Percentiles rank a stretch among this genome's conserved stretches.
These are phyloP conservation scores for Cuniculus paca DNA, from an alignment of 2,797 vertebrate species.

Conservation along the genomic window DNA sequence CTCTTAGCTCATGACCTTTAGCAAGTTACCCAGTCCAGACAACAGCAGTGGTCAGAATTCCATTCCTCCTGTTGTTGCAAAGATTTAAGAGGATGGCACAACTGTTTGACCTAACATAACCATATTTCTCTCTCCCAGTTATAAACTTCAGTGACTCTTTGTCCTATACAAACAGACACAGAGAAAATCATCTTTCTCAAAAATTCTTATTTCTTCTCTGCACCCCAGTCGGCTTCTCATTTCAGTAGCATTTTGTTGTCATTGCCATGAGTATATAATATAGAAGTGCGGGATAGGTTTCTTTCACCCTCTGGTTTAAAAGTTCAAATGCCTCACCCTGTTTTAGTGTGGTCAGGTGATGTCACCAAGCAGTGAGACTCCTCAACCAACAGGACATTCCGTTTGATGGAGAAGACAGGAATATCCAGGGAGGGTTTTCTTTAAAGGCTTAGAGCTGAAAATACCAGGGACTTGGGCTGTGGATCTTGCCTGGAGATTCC, in stretches of 20 bases:
- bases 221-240: background rate
- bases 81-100: background rate
- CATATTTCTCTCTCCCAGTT: conserved; percentile 33
- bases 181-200: background rate
- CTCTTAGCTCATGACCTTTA: conserved; percentile 38
- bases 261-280: background rate
- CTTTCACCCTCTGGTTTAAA: background rate
- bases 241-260: background rate
- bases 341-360: background rate
- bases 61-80: background rate
- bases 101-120: background rate
- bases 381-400: background rate
- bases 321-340: background rate
- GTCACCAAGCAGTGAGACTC: background rate
- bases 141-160: background rate
- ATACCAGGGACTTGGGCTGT: background rate
- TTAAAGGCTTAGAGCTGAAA: conserved; percentile 11
- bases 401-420: background rate
- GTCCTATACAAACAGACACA: background rate
- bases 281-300: background rate
- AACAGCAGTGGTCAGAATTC: background rate
- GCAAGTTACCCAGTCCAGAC: background rate
- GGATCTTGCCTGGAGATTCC: background rate
- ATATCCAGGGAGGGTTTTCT: background rate
- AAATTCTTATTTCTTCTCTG: background rate